Evolutionary conservation across 1,140 invertebrate species (phyloP), one percentile per base, ranked within the genome.

Genomic region (Leptoteleia sp.): DNA sequence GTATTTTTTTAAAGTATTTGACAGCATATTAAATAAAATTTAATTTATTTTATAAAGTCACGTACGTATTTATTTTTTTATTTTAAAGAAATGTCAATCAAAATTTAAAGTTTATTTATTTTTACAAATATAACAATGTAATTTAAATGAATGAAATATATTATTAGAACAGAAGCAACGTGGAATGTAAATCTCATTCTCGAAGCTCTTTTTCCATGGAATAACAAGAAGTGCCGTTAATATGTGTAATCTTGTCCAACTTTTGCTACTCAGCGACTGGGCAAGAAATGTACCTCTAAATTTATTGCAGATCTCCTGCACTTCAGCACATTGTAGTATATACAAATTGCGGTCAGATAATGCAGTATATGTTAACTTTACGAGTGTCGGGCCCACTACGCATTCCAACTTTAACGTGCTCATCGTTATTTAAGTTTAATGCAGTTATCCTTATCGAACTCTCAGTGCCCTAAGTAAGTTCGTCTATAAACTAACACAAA

Each of bases 261-360:
- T 73, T 73, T 48, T 61, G 43, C 31, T 7, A 38, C 13, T 29
- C 19, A n/a, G 35, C 12, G 31, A 40, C 19, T 37, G 13, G 3
- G 47, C 40, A 62, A 40, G 52, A 55, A 50, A 67, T 29, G 29
- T 43, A 42, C 11, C 42, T 15, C 25, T 57, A 17, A 67, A 76
- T 67, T 76, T 54, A 76, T 68, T 43, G 31, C 25, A 55, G 17
- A 52, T 57, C 13, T 57, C 16, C 42, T 15, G 42, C 31, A 29
- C 57, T 75, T 67, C 50, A 64, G 8, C 73, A 55, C 55, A 64
- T 52, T 76, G 48, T 67, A 50, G 52, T 37, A 43, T 13, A 16
- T 64, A 77, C 59, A 70, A 70, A 77, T 76, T 76, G 64, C 37
- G 64, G 73, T 76, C 64, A 76, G 73, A 76, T 76, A 70, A 76